Conservation (phyloP, 2,888 invertebrate genomes). For the Heliconius sara region DNA sequence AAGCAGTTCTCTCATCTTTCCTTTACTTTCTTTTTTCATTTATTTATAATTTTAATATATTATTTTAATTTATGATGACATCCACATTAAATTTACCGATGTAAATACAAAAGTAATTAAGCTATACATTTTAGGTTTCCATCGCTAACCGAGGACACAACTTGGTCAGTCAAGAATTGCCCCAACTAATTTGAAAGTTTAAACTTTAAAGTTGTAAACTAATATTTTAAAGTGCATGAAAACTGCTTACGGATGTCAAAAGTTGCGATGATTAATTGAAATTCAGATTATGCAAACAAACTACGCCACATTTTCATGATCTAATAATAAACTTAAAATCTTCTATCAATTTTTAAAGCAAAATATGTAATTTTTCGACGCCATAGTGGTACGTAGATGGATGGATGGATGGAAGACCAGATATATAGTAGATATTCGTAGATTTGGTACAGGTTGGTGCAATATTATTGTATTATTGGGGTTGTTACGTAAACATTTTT, state of each 20-base stretch:
- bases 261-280: constrained; percentile 33
- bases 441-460: background rate
- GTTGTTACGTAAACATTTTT: too few relatives aligned
- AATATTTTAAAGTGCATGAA: constrained; percentile 43
- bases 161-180: constrained; percentile 28
- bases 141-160: constrained; percentile 17
- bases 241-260: constrained; percentile 32
- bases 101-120: constrained; percentile 5
- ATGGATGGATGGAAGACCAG: background rate
- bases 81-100: background rate
- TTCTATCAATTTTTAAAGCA: background rate
- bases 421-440: too few relatives aligned
- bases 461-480: background rate
- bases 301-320: constrained; percentile 15
- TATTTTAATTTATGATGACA: too few relatives aligned
- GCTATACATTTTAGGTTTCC: constrained; percentile 4
- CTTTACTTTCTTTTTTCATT: background rate
- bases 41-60: background rate
- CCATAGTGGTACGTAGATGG: background rate
- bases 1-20: too few relatives aligned
- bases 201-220: constrained; percentile 39
- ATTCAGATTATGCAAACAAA: constrained; percentile 36
- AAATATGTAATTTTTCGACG: constrained; percentile 2
- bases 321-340: constrained; percentile 11
- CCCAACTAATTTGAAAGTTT: constrained; percentile 40